Evolutionary conservation across 2,888 invertebrate genomes (phyloP).

Genomic region (Nineta flava): DNA sequence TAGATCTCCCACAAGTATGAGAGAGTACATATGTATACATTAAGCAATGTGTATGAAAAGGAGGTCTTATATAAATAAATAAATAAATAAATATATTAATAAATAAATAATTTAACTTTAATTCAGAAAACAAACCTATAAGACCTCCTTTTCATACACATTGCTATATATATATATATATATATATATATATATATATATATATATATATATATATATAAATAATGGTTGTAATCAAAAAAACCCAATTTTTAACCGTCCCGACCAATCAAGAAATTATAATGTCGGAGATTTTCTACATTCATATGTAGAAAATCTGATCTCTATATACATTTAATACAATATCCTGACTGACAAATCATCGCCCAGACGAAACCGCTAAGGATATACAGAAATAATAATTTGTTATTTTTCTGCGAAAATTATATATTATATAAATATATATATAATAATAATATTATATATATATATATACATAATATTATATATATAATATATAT

Average conservation of each 20-base stretch:
- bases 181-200: not conserved
- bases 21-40: too few species aligned
- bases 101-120: not conserved
- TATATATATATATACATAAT: not conserved
- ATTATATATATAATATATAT: not conserved
- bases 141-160: too few species aligned
- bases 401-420: too few species aligned
- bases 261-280: not conserved
- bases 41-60: too few species aligned
- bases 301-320: not conserved
- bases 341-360: too few species aligned
- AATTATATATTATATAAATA: not conserved
- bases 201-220: conserved; percentile 3
- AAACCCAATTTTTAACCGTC: not conserved
- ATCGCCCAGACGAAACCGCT: too few species aligned
- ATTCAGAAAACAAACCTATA: too few species aligned
- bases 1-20: too few species aligned
- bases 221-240: not conserved
- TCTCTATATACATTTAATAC: not conserved
- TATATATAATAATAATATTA: not conserved
- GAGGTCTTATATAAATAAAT: not conserved
- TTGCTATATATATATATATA: not conserved
- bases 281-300: not conserved
- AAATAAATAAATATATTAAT: not conserved
- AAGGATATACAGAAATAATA: too few species aligned